phyloP scores from a whole-genome alignment of 2,113 vertebrate genomes.

The Siphamia tubifer region DNA sequence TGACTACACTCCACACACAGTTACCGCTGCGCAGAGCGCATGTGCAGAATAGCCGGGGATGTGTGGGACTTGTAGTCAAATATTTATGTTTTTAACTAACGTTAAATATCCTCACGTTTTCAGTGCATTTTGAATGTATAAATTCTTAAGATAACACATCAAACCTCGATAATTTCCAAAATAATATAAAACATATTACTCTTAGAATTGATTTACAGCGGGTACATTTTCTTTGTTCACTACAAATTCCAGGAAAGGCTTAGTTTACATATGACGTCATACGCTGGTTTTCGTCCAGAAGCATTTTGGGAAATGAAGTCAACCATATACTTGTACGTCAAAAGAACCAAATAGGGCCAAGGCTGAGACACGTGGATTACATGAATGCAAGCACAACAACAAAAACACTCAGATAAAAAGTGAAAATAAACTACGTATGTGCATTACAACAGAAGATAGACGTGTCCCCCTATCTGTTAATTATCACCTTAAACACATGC shows the following conservation, averaged over 20 bases:
- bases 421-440: neutral
- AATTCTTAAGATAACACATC: too few species aligned
- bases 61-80: conserved; percentile 63
- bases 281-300: neutral
- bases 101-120: neutral
- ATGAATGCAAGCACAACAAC: neutral
- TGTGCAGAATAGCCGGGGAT: neutral
- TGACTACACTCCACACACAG: conserved; percentile 73
- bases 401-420: neutral
- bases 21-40: conserved; percentile 17
- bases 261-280: neutral
- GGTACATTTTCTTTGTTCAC: neutral
- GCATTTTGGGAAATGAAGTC: conserved; percentile 59
- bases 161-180: too few species aligned
- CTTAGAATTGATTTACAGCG: neutral
- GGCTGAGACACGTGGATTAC: conserved; percentile 68
- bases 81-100: fast-evolving
- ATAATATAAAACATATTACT: too few species aligned
- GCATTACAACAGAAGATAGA: neutral
- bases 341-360: conserved; percentile 15
- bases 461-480: neutral
- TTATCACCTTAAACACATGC: neutral
- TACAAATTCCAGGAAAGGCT: conserved; percentile 49
- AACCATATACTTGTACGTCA: conserved; percentile 25
- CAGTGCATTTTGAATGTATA: fast-evolving